phyloP scores from a whole-genome alignment of 2,113 vertebrate genomes.

The Callipepla californica region DNA sequence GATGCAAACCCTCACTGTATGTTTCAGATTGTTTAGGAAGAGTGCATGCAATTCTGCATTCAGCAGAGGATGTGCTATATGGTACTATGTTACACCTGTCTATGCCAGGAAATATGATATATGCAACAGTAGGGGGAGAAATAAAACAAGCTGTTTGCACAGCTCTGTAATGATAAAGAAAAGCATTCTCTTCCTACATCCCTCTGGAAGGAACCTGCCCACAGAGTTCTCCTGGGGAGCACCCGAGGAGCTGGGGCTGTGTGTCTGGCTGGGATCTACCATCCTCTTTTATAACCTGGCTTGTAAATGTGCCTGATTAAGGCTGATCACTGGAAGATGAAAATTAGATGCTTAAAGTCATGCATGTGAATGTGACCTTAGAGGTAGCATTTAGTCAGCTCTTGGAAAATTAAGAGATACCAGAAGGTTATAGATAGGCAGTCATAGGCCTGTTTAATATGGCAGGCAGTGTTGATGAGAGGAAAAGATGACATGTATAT shows the following conservation, averaged over 20 bases:
- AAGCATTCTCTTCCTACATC: background rate
- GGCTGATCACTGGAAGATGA: background rate
- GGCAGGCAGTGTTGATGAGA: background rate
- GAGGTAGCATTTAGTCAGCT: background rate
- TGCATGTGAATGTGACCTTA: slow-evolving; percentile 6
- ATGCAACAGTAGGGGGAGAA: background rate
- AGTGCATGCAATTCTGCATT: background rate
- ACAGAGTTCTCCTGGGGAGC: background rate
- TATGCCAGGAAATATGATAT: background rate
- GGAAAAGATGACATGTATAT: background rate
- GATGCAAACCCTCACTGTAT: background rate
- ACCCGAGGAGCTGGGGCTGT: slow-evolving; percentile 35
- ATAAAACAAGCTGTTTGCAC: background rate
- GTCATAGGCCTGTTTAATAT: background rate
- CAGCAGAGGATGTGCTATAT: background rate
- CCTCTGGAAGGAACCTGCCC: slow-evolving; percentile 31
- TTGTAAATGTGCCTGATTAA: slow-evolving; percentile 36
- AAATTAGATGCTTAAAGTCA: slow-evolving; percentile 1
- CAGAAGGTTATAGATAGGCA: background rate
- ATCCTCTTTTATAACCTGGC: background rate
- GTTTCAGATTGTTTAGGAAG: background rate
- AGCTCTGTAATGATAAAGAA: background rate
- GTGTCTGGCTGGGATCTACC: slow-evolving; percentile 26
- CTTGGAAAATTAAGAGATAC: slow-evolving; percentile 31
- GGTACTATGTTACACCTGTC: background rate